Evolutionary conservation across 2,797 vertebrate genomes (phyloP).

Genomic region (Chrysocyon brachyurus): DNA sequence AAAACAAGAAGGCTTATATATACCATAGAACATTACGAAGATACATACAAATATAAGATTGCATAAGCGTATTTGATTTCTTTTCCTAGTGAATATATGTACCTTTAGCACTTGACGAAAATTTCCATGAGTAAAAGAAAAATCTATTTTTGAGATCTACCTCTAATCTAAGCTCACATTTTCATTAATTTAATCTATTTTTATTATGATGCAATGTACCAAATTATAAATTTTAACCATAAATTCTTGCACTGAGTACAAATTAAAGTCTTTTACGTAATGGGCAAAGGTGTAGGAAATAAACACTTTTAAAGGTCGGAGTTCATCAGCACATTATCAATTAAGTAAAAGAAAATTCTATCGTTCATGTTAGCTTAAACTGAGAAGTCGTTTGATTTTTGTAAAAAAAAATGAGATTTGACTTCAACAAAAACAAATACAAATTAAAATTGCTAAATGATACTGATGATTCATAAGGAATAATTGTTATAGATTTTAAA

Average conservation of each 20-base stretch:
- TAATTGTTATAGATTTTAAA: neutral
- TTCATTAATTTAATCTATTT: neutral
- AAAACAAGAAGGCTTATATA: constrained; percentile 75
- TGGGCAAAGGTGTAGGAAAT: neutral
- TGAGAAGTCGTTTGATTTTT: constrained; percentile 47
- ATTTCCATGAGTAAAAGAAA: constrained; percentile 59
- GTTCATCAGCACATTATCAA: constrained; percentile 26
- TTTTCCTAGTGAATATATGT: constrained; percentile 71
- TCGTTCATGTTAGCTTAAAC: constrained; percentile 71
- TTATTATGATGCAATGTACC: constrained; percentile 2
- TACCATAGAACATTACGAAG: constrained; percentile 52
- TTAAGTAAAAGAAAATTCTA: constrained; percentile 64
- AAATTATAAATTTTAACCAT: neutral
- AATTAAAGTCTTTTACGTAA: neutral
- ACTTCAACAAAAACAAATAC: neutral
- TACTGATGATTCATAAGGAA: constrained; percentile 13
- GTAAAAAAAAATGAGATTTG: constrained; percentile 56
- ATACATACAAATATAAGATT: constrained; percentile 60
- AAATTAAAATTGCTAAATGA: constrained; percentile 31
- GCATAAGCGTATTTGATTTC: constrained; percentile 75
- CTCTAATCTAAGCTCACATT: constrained; percentile 6
- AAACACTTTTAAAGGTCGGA: neutral
- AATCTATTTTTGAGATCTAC: constrained; percentile 20
- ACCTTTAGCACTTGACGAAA: constrained; percentile 65
- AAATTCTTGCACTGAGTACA: neutral